Conservation (phyloP, 2,888 invertebrate species). For the Bellardia bayeri region DNA sequence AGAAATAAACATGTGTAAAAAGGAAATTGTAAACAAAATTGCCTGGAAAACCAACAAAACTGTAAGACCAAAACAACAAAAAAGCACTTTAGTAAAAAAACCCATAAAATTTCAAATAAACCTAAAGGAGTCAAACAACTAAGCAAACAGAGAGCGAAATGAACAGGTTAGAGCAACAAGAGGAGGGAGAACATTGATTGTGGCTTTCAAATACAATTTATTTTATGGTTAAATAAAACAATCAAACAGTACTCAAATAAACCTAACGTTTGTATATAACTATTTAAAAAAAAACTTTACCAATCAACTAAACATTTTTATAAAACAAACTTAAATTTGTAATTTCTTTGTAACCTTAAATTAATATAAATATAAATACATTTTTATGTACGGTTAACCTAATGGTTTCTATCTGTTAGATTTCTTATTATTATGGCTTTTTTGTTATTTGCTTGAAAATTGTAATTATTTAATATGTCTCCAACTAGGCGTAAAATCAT, state of each 20-base stretch:
- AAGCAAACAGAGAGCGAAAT: not conserved
- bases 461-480: slow-evolving; percentile 59
- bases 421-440: not conserved
- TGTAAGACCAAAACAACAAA: slow-evolving; percentile 12
- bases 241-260: slow-evolving; percentile 47
- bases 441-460: slow-evolving; percentile 15
- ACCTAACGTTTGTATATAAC: not conserved
- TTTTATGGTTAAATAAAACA: slow-evolving; percentile 71
- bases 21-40: slow-evolving; percentile 73
- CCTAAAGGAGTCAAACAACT: slow-evolving; percentile 28
- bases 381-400: slow-evolving; percentile 49
- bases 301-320: slow-evolving; percentile 11
- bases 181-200: slow-evolving; percentile 57
- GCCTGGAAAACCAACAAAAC: slow-evolving; percentile 60
- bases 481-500: slow-evolving; percentile 68
- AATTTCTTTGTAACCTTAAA: slow-evolving; percentile 3
- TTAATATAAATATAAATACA: slow-evolving; percentile 23
- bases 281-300: not conserved
- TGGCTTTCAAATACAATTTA: slow-evolving; percentile 71
- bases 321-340: slow-evolving; percentile 20
- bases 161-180: not conserved
- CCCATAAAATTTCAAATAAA: slow-evolving; percentile 43
- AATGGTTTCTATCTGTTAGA: slow-evolving; percentile 40
- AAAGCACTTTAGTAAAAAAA: slow-evolving; percentile 2
- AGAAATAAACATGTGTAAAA: slow-evolving; percentile 69